Base-by-base conservation (phyloP, 1,140 invertebrate species). In the Planococcus citri region DNA sequence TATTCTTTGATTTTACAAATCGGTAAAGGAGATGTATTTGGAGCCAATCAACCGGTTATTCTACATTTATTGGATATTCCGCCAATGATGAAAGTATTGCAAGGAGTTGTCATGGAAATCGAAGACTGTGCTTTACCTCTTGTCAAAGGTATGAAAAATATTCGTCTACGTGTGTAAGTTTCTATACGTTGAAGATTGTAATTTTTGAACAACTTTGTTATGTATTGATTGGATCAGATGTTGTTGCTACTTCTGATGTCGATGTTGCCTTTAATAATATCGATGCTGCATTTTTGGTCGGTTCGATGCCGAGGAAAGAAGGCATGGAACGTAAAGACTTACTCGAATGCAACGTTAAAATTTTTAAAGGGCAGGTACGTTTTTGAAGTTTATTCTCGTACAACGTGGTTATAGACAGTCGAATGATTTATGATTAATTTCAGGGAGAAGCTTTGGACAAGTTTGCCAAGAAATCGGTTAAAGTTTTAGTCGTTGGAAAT, bases 281-380 rank as follows among this genome's bases (percentile, higher is more conserved):
- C 68, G 92, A 95, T 75, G 92, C 94, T 67, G 97, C 95, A n/a
- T 98, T 99, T 77, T 82, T 99, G 61, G 95, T 99, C 41, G 97
- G 97, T 58, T 89, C 97, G 6, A 99, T 99, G 97, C 97, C 97
- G 0, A 86, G 97, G 20, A 92, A 89, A 76, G 91, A 99, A 77
- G 97, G 97, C 60, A 99, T 99, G 97, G 97, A 99, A 78, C 85
- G 97, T 51, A 99, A 98, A 80, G 97, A 99, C 78, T 79, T 96
- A 27, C 77, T 92, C 0, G 89, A 93, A 41, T 96, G 96, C 9
- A 99, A 99, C 82, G 95, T 98, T 4, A 95, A 95, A 78, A 99
- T 99, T 75, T 99, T 99, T 79, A 97, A 98, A 81, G 89, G 87
- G 38, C 90, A 92, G 73, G 77, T 79, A 74, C 68, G 70, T 24